phyloP scores from a whole-genome alignment of 2,797 vertebrate genomes.

The Microtus obscurus region DNA sequence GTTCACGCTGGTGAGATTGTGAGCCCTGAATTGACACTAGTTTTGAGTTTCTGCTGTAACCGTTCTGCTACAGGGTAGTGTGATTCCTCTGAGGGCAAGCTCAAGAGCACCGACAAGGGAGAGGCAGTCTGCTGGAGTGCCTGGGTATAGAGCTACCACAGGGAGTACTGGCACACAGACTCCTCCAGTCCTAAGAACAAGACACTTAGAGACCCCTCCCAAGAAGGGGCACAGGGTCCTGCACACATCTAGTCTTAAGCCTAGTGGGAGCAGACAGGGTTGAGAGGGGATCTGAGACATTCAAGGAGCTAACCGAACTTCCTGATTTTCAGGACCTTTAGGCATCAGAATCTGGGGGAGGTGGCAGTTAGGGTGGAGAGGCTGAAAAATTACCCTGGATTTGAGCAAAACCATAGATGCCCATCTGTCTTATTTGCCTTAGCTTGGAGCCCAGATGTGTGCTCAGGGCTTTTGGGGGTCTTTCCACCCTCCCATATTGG shows the following conservation, averaged over 20 bases:
- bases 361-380: neutral
- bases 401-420: conserved; percentile 4
- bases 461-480: neutral
- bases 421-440: conserved; percentile 51
- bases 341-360: neutral
- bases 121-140: neutral
- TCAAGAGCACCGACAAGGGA: neutral
- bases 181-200: neutral
- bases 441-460: conserved; percentile 66
- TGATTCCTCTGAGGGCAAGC: neutral
- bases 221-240: neutral
- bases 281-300: neutral
- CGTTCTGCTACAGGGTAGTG: neutral
- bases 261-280: neutral
- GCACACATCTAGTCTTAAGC: neutral
- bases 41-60: neutral
- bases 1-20: neutral
- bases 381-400: neutral
- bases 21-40: neutral
- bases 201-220: neutral
- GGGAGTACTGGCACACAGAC: neutral
- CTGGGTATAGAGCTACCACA: no score
- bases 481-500: neutral
- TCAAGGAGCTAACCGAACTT: neutral
- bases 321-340: neutral